Evolutionary conservation across 2,888 invertebrate genomes (phyloP).

Genomic region (Notodonta dromedarius): DNA sequence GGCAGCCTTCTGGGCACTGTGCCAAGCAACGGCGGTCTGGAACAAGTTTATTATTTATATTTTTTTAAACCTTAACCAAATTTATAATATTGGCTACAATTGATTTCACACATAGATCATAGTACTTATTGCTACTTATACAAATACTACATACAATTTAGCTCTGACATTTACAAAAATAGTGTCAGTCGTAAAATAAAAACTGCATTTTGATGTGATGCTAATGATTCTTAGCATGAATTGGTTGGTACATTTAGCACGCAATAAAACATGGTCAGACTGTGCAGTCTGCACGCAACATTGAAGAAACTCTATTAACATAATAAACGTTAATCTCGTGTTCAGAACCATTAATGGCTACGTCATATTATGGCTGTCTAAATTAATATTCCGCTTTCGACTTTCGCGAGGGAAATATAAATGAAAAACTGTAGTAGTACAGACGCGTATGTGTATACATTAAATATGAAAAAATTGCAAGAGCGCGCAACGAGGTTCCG

Average conservation of each 20-base stretch:
- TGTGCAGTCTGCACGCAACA: constrained; percentile 30
- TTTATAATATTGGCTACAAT: no score
- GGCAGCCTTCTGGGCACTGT: no score
- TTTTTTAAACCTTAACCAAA: no score
- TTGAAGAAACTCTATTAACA: constrained; percentile 37
- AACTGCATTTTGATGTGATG: background rate
- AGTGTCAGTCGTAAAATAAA: no score
- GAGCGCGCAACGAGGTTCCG: constrained; percentile 16
- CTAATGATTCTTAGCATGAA: background rate
- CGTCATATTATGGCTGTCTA: constrained; percentile 26
- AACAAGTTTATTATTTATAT: no score
- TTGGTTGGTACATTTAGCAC: background rate
- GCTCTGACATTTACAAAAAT: no score
- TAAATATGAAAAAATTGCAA: background rate
- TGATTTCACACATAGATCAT: no score
- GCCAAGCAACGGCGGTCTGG: no score
- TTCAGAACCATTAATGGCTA: constrained; percentile 32
- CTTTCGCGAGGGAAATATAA: constrained; percentile 47
- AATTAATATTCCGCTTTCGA: constrained; percentile 51
- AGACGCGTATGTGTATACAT: background rate
- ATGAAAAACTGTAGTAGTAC: constrained; percentile 25
- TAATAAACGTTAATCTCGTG: constrained; percentile 45
- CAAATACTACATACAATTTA: no score
- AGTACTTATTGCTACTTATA: no score
- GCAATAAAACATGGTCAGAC: constrained; percentile 5